These are phyloP conservation scores for Sycophaga agraensis DNA, from an alignment of 1,140 invertebrate species.

Conservation along the genomic window DNA sequence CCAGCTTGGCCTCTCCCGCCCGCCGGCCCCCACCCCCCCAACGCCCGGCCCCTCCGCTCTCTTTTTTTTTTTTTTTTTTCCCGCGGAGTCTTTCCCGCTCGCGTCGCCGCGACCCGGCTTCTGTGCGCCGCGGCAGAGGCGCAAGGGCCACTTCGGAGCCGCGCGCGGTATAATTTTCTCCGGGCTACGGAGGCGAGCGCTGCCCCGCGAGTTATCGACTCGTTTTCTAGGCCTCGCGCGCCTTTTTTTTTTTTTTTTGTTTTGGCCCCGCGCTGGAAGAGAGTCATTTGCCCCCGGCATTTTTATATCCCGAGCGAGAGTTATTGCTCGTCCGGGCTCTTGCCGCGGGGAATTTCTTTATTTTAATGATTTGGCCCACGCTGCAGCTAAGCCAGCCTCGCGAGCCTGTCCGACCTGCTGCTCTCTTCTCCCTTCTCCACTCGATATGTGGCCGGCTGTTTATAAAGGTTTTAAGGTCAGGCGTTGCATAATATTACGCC, in stretches of 20 bases:
- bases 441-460: no score
- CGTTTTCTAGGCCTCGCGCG: not conserved
- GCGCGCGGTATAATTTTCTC: conserved; percentile 18
- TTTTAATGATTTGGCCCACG: no score
- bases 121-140: not conserved
- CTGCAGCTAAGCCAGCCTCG: no score
- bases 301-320: no score
- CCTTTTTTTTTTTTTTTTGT: no score
- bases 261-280: no score
- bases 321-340: no score
- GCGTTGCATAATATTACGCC: no score
- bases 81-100: not conserved
- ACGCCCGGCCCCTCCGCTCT: not conserved
- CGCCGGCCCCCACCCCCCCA: not conserved
- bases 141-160: not conserved
- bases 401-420: no score
- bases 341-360: not conserved
- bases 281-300: no score
- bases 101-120: not conserved
- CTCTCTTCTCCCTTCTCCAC: no score
- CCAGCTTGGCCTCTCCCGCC: not conserved
- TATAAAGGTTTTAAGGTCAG: no score
- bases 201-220: not conserved
- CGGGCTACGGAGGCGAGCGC: not conserved
- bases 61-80: not conserved